Base-by-base conservation (phyloP, 2,797 vertebrate species). In the Phrynocephalus vlangalii region DNA sequence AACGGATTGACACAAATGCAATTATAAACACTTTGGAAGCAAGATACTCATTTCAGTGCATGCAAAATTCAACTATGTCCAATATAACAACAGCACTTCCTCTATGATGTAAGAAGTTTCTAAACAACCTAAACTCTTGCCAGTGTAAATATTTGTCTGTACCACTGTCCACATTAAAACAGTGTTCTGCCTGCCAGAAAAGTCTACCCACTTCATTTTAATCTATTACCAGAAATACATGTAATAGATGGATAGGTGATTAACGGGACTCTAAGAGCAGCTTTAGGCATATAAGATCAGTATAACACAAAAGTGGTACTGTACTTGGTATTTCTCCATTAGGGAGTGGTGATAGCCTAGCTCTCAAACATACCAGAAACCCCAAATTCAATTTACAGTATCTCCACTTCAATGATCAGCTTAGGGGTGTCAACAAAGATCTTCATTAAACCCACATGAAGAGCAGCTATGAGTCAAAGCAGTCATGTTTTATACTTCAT, bases 161-260 rank as follows among this genome's bases (percentile, higher is more conserved):
- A 13, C 26, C 71, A 44, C 82, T 83, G 22, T 9, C 56, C n/a
- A 63, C 13, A 15, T 22, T 24, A 87, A 79, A 86, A 63, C 56
- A 15, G 16, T 87, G 79, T 87, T 88, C 83, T 63, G 48, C 83
- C 79, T 67, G 56, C 86, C 89, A 76, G 92, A 91, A 71, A 1
- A 6, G 20, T 28, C 16, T 63, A 67, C 22, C 8, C 3, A 1
- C 2, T 22, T 48, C 67, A 5, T n/a, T 26, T 38, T 73, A 15
- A 33, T 22, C 30, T 15, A 75, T 15, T 78, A 28, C 33, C 18
- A 83, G 70, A 83, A 60, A n/a, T 38, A 56, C 20, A 28, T 38
- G n/a, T 33, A 83, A 84, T 60, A 26, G 38, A 44, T 44, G 38
- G 38, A 28, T n/a, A 50, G 3, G 26, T 78, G 26, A 7, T 78